phyloP scores from a whole-genome alignment of 2,888 invertebrate species.

The Cybosia mesomella region DNA sequence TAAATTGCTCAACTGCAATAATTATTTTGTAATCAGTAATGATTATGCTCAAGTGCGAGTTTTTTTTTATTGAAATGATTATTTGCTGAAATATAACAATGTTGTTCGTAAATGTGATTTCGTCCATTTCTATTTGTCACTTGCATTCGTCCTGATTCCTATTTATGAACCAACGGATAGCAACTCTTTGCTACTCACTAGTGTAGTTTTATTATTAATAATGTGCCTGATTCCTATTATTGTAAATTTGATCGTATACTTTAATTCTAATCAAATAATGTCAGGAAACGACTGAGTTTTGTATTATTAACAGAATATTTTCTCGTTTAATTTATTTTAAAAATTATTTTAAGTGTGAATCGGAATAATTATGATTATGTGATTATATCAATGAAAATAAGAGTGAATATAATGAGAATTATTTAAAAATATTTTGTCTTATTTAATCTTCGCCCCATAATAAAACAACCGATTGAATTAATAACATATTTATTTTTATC shows the following conservation, averaged over 20 bases:
- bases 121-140: conserved; percentile 65
- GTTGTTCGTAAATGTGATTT: conserved; percentile 67
- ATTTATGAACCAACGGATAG: conserved; percentile 59
- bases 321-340: conserved; percentile 84
- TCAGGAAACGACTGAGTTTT: conserved; percentile 85
- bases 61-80: conserved; percentile 78
- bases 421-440: conserved; percentile 66
- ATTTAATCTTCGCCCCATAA: conserved; percentile 26
- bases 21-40: conserved; percentile 73
- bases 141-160: conserved; percentile 47
- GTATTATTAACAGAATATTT: conserved; percentile 85
- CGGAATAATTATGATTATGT: conserved; percentile 85
- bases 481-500: conserved; percentile 22
- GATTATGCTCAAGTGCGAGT: conserved; percentile 82
- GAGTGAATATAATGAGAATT: conserved; percentile 83
- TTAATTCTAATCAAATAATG: conserved; percentile 83
- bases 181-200: conserved; percentile 71
- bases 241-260: conserved; percentile 83
- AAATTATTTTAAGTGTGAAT: conserved; percentile 84
- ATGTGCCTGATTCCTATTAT: conserved; percentile 87
- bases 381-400: conserved; percentile 84
- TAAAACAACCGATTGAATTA: conserved; percentile 26
- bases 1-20: conserved; percentile 81
- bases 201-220: conserved; percentile 71
- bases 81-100: conserved; percentile 64